Conservation (phyloP, 2,113 vertebrate species). For the Ameiurus melas region DNA sequence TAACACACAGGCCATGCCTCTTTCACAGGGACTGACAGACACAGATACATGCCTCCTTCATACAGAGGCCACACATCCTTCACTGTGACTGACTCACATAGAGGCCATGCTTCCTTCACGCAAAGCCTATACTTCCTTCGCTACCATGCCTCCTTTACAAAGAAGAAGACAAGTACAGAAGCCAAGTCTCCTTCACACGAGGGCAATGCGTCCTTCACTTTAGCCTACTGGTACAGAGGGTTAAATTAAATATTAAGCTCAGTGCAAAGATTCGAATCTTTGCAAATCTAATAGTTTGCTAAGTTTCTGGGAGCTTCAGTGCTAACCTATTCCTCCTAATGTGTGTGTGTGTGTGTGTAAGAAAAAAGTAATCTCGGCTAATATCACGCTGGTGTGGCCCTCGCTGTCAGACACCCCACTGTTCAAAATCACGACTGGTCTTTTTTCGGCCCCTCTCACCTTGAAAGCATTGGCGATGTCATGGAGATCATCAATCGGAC, state of each 20-base stretch:
- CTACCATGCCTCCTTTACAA: background rate
- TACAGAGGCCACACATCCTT: background rate
- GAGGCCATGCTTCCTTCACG: background rate
- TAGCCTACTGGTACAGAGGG: background rate
- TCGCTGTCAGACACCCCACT: constrained; percentile 4
- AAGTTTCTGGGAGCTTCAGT: background rate
- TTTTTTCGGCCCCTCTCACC: constrained; percentile 43
- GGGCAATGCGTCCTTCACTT: background rate
- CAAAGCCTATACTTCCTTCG: too few species aligned
- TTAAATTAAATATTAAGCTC: background rate
- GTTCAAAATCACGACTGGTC: constrained; percentile 41
- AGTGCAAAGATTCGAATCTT: background rate
- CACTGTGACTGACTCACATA: background rate
- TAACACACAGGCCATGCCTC: background rate
- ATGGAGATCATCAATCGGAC: constrained; percentile 39
- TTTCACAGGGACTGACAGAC: background rate
- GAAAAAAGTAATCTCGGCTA: background rate
- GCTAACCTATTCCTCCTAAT: background rate
- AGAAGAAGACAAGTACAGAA: background rate
- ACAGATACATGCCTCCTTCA: background rate
- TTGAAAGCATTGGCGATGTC: constrained; percentile 37
- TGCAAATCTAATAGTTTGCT: background rate
- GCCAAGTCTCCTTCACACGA: background rate
- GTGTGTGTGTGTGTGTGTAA: background rate
- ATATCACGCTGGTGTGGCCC: background rate